phyloP scores from a whole-genome alignment of 1,140 invertebrate species.

The Drosophila biarmipes region DNA sequence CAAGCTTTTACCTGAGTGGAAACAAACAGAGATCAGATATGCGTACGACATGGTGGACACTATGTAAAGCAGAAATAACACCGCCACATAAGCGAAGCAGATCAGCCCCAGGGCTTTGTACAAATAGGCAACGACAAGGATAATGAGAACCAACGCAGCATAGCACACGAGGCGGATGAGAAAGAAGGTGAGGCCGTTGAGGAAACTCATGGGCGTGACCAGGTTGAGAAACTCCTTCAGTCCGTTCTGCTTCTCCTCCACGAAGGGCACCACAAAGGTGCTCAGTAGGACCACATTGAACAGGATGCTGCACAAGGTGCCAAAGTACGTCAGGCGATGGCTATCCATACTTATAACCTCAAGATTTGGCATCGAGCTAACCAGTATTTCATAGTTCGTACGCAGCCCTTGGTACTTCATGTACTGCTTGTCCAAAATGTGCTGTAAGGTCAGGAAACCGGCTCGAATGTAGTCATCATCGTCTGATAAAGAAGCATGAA shows the following conservation, averaged over 20 bases:
- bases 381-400: conserved; percentile 47
- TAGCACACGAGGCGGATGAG: conserved; percentile 68
- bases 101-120: conserved; percentile 51
- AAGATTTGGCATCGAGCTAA: conserved; percentile 68
- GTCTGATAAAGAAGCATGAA: conserved; percentile 38
- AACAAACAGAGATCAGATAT: conserved; percentile 79
- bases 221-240: conserved; percentile 76
- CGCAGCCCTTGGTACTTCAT: conserved; percentile 47
- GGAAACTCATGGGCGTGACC: conserved; percentile 78
- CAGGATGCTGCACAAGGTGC: conserved; percentile 61
- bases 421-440: conserved; percentile 64
- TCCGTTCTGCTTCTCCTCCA: conserved; percentile 83
- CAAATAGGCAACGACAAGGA: conserved; percentile 39
- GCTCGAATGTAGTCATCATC: conserved; percentile 74
- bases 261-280: conserved; percentile 76
- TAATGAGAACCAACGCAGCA: conserved; percentile 32
- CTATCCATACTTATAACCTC: conserved; percentile 51
- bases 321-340: conserved; percentile 60
- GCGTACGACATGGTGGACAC: conserved; percentile 73
- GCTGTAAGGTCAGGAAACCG: conserved; percentile 68
- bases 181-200: conserved; percentile 79
- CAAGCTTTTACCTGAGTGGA: conserved; percentile 68
- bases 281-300: conserved; percentile 65
- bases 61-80: conserved; percentile 69
- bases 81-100: conserved; percentile 45